These are phyloP conservation scores for Amyelois transitella DNA, from an alignment of 1,140 invertebrate genomes.

Conservation along the genomic window DNA sequence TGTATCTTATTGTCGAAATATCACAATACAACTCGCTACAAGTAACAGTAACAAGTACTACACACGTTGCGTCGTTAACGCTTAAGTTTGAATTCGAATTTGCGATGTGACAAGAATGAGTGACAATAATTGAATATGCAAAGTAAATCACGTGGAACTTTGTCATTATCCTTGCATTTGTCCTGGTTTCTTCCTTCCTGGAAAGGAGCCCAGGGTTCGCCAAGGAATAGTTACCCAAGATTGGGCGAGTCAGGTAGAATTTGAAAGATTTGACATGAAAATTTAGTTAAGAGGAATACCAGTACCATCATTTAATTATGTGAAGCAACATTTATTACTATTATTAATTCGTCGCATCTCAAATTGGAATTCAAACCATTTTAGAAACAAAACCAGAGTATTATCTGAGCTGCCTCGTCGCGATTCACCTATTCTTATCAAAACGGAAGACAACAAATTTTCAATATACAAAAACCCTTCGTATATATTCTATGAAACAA, in stretches of 20 bases:
- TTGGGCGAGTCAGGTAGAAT: too few relatives aligned
- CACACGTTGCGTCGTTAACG: neutral
- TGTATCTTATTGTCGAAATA: conserved; percentile 54
- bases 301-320: too few relatives aligned
- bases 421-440: conserved; percentile 28
- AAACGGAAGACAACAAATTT: conserved; percentile 51
- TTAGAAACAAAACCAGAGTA: conserved; percentile 10
- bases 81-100: neutral
- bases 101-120: neutral
- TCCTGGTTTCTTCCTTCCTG: too few relatives aligned
- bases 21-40: conserved; percentile 35
- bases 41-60: neutral
- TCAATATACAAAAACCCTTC: conserved; percentile 24
- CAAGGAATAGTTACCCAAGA: too few relatives aligned
- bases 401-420: conserved; percentile 26
- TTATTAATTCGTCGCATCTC: too few relatives aligned
- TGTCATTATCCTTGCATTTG: too few relatives aligned
- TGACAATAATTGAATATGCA: too few relatives aligned
- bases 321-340: too few relatives aligned
- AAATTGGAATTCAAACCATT: neutral
- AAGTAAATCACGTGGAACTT: too few relatives aligned
- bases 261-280: too few relatives aligned
- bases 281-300: too few relatives aligned
- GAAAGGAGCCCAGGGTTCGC: too few relatives aligned
- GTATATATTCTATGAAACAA: conserved; percentile 23